Conservation (phyloP, 2,113 vertebrate genomes). For the Alethe castanea region DNA sequence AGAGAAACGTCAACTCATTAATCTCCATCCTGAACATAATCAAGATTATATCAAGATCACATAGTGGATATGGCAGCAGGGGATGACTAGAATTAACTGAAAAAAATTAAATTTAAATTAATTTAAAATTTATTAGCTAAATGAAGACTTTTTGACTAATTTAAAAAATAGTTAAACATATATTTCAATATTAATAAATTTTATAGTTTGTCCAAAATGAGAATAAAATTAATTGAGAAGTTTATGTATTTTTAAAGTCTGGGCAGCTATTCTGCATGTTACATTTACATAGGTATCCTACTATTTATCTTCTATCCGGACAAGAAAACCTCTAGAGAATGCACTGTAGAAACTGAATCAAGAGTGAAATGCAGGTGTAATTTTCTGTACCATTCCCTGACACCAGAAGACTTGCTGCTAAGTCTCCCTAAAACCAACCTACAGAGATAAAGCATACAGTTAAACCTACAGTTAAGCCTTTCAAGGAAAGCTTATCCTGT, state of each 20-base stretch:
- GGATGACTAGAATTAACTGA: background rate
- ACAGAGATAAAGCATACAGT: background rate
- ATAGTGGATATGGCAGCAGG: rapidly evolving
- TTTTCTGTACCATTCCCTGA: background rate
- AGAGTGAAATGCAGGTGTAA: background rate
- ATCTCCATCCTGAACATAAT: background rate
- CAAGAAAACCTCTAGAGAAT: background rate
- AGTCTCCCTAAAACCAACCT: background rate
- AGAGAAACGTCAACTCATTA: background rate
- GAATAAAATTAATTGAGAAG: background rate
- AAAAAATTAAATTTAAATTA: background rate
- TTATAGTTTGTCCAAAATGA: background rate
- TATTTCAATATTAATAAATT: background rate
- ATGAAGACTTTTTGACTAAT: background rate
- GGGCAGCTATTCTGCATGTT: background rate
- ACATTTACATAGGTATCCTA: background rate
- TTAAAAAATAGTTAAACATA: background rate
- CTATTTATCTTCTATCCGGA: background rate
- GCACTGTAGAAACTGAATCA: background rate
- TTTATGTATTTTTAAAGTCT: background rate
- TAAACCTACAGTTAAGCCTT: background rate
- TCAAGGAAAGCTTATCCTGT: background rate
- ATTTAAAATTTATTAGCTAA: background rate
- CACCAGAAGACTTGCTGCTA: background rate
- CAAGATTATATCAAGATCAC: background rate